Evolutionary conservation across 2,113 vertebrate species (phyloP).

Genomic region (Nansenia antarctica): DNA sequence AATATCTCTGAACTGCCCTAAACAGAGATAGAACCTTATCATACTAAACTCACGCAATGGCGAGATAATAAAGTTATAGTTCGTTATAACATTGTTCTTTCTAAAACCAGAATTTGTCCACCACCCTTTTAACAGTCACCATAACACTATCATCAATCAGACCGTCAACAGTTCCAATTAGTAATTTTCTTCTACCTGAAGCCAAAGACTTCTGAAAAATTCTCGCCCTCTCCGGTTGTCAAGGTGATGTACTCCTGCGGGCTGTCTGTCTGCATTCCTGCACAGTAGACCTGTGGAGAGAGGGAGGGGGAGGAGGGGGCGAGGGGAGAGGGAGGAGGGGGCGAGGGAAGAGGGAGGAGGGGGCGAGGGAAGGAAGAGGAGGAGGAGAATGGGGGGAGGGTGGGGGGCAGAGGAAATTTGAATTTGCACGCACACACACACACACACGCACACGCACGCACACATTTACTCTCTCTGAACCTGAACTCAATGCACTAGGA

Average conservation of each 20-base stretch:
- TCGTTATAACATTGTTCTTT: too few species aligned
- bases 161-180: conserved; percentile 18
- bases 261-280: conserved; percentile 86
- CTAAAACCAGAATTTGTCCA: too few species aligned
- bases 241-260: conserved; percentile 92
- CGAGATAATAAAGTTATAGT: too few species aligned
- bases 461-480: too few species aligned
- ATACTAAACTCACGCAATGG: too few species aligned
- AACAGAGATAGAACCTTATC: too few species aligned
- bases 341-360: not conserved
- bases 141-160: conserved; percentile 23
- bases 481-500: too few species aligned
- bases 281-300: conserved; percentile 87
- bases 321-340: conserved; percentile 2
- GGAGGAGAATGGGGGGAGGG: not conserved
- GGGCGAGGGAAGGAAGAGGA: conserved; percentile 1
- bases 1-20: too few species aligned
- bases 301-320: not conserved
- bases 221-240: conserved; percentile 84
- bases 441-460: too few species aligned
- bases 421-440: too few species aligned
- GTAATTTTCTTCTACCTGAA: conserved; percentile 84
- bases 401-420: not conserved
- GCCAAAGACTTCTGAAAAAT: conserved; percentile 96
- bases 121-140: conserved; percentile 4